Percentiles rank a stretch among this genome's conserved stretches.
Evolutionary conservation across 2,888 invertebrate genomes (phyloP).

Genomic region (Lithophane socia): DNA sequence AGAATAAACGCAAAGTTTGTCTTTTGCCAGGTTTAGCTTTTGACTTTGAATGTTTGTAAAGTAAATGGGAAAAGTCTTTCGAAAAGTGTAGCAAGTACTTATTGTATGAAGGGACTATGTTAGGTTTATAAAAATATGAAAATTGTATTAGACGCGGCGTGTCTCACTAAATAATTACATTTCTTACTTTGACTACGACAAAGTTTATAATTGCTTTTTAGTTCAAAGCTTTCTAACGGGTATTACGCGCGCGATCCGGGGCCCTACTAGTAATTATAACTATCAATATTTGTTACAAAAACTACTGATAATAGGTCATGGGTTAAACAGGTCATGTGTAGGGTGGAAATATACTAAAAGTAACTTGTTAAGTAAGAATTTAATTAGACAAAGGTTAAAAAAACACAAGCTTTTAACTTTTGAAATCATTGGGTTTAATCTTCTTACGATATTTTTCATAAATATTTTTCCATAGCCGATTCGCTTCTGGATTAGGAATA

Average conservation of each 20-base stretch:
- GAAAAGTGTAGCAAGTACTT: neutral
- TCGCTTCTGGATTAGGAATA: slow-evolving; percentile 72
- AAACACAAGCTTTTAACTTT: slow-evolving; percentile 9
- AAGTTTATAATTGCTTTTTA: slow-evolving; percentile 31
- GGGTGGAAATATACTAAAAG: neutral
- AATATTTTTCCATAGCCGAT: slow-evolving; percentile 75
- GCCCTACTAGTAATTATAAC: slow-evolving; percentile 12
- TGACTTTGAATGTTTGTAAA: slow-evolving; percentile 29
- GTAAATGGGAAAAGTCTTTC: slow-evolving; percentile 25
- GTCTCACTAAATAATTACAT: slow-evolving; percentile 9
- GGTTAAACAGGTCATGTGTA: slow-evolving; percentile 9
- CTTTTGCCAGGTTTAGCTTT: slow-evolving; percentile 8
- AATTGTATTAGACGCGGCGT: neutral
- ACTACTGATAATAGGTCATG: slow-evolving; percentile 3
- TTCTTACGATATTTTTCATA: slow-evolving; percentile 71
- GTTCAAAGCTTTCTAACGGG: slow-evolving; percentile 27
- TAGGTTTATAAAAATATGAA: neutral
- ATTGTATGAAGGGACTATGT: neutral
- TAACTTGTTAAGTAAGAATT: too few relatives aligned
- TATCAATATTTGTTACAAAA: slow-evolving; percentile 29
- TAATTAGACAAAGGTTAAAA: neutral
- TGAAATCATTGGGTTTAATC: slow-evolving; percentile 60
- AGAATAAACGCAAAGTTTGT: slow-evolving; percentile 31
- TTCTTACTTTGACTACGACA: neutral
- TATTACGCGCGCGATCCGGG: neutral